Percentiles rank a stretch among this genome's conserved stretches.
phyloP scores from a whole-genome alignment of 2,888 invertebrate genomes.

The Venusia cambrica region DNA sequence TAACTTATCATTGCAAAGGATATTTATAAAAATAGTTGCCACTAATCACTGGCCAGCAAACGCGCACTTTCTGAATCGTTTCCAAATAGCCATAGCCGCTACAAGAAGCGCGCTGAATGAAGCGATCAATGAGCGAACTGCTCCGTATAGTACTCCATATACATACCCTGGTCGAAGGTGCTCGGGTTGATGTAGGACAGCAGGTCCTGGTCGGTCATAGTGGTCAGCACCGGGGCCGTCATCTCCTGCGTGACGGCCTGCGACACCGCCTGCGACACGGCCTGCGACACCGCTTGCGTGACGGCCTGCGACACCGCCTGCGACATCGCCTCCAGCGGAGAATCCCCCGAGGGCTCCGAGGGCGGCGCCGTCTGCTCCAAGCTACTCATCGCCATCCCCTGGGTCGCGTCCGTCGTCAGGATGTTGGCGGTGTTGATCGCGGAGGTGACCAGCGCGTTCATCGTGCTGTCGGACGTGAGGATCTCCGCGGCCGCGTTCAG shows the following conservation, averaged over 20 bases:
- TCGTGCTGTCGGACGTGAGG: constrained; percentile 82
- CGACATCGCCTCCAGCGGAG: constrained; percentile 70
- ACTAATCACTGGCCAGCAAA: too few species aligned
- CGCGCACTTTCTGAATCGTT: too few species aligned
- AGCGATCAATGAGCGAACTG: too few species aligned
- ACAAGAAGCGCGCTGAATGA: too few species aligned
- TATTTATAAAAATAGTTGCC: too few species aligned
- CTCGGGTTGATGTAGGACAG: constrained; percentile 94
- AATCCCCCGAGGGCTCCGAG: constrained; percentile 55
- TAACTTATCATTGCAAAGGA: too few species aligned
- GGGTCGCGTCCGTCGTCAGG: constrained; percentile 55
- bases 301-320: constrained; percentile 77
- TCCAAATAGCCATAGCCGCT: too few species aligned
- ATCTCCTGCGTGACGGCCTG: constrained; percentile 77
- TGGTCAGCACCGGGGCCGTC: constrained; percentile 85
- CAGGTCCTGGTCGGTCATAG: constrained; percentile 93
- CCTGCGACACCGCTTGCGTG: constrained; percentile 71
- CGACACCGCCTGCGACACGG: constrained; percentile 72
- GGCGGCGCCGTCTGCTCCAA: constrained; percentile 45
- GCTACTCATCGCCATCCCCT: constrained; percentile 37
- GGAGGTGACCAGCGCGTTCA: constrained; percentile 79
- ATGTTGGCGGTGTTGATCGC: constrained; percentile 76
- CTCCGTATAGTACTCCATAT: constrained; percentile 51
- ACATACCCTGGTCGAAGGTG: constrained; percentile 91
- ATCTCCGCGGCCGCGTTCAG: constrained; percentile 87